A percentile compares a stretch with the other conserved stretches of the same genome.
Conservation (phyloP, 2,888 invertebrate species). For the Diachrysia chrysitis region DNA sequence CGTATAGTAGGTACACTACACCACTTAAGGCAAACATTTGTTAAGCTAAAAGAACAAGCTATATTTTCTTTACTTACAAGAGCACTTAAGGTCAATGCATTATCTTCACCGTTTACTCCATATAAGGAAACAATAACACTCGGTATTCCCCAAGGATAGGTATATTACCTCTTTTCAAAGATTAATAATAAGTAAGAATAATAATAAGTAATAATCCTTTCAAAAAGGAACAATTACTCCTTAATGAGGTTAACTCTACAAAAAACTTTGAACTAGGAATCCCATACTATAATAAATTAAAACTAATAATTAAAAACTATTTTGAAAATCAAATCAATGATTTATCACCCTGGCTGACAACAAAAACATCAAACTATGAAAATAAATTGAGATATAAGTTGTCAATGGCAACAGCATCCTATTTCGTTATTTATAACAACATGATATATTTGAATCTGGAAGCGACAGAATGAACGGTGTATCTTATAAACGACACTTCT, state of each 20-base stretch:
- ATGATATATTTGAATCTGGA: slow-evolving; percentile 32
- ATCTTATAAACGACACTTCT: slow-evolving; percentile 34
- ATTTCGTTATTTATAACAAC: slow-evolving; percentile 32
- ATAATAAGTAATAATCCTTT: neutral
- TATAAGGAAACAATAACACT: neutral
- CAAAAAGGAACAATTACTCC: neutral
- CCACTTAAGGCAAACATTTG: neutral
- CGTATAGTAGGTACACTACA: no score
- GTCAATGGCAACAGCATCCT: neutral
- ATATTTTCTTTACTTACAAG: neutral
- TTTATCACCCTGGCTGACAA: no score
- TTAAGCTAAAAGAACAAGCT: neutral
- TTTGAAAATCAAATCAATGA: no score
- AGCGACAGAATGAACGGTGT: slow-evolving; percentile 35
- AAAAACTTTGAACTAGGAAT: no score
- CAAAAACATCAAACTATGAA: no score
- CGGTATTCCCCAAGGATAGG: neutral
- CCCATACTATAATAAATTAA: no score
- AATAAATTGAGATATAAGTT: neutral
- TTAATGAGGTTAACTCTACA: no score
- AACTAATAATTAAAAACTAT: no score
- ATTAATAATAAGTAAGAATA: neutral
- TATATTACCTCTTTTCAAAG: neutral
- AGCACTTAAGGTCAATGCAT: slow-evolving; percentile 4
- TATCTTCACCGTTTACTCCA: slow-evolving; percentile 1